Evolutionary conservation across 53 echinoderm and acorn worm species (phyloP).

Genomic region (Mesocentrotus franciscanus): DNA sequence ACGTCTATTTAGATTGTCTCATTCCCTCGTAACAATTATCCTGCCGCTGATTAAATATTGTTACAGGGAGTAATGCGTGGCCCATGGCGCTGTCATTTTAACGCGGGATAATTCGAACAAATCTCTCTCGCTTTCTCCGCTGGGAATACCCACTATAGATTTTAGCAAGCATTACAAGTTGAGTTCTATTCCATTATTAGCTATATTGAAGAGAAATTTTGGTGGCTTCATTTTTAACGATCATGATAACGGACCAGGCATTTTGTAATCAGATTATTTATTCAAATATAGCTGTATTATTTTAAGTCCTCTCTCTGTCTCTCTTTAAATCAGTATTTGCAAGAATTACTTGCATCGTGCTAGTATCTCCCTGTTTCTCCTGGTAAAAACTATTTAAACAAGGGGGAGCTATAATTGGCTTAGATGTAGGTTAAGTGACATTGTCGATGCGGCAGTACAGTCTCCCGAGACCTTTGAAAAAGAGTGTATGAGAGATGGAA

Average conservation of each 20-base stretch:
- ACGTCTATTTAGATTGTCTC: slow-evolving; percentile 26
- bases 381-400: slow-evolving; percentile 14
- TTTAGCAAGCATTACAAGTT: neutral
- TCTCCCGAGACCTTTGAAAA: neutral
- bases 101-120: slow-evolving; percentile 51
- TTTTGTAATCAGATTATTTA: slow-evolving; percentile 16
- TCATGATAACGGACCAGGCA: neutral
- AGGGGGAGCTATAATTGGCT: slow-evolving; percentile 45
- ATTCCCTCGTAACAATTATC: slow-evolving; percentile 60
- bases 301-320: neutral
- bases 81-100: slow-evolving; percentile 50
- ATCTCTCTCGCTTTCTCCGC: slow-evolving; percentile 10
- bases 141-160: neutral
- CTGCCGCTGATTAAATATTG: slow-evolving; percentile 61
- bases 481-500: neutral
- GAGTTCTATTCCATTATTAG: neutral
- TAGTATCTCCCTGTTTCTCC: neutral
- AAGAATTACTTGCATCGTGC: neutral
- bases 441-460: neutral
- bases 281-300: neutral
- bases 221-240: neutral
- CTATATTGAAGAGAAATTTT: neutral
- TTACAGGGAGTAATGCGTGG: slow-evolving; percentile 5
- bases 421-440: slow-evolving; percentile 65
- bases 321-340: neutral